These are phyloP conservation scores for Hypsopygia costalis DNA, from an alignment of 2,888 invertebrate genomes.

Conservation along the genomic window DNA sequence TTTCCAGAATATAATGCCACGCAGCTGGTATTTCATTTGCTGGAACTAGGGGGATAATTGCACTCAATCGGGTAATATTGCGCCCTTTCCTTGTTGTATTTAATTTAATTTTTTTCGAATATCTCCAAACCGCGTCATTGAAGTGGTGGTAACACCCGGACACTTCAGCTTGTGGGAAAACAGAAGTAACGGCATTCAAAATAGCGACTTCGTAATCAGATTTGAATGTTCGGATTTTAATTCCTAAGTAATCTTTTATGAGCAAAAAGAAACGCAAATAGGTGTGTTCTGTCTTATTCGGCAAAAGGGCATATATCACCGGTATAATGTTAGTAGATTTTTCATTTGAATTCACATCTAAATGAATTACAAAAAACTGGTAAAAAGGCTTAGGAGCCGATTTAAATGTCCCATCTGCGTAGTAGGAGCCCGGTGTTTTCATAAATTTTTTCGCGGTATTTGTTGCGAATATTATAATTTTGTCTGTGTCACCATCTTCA, in stretches of 20 bases:
- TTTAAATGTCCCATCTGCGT: constrained; percentile 9
- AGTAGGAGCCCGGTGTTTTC: constrained; percentile 6
- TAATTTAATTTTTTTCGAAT: too few relatives aligned
- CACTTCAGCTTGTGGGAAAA: too few relatives aligned
- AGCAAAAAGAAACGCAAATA: constrained; percentile 4
- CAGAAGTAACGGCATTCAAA: too few relatives aligned
- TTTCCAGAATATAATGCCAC: too few relatives aligned
- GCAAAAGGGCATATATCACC: constrained; percentile 5
- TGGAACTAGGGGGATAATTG: too few relatives aligned
- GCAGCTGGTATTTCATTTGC: too few relatives aligned
- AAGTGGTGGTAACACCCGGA: too few relatives aligned
- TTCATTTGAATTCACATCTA: constrained; percentile 8
- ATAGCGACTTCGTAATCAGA: too few relatives aligned
- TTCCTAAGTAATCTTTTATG: constrained; percentile 4
- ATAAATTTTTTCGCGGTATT: constrained; percentile 4
- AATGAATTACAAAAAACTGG: constrained; percentile 5
- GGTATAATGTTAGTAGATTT: constrained; percentile 5
- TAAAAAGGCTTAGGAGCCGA: constrained; percentile 6
- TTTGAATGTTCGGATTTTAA: too few relatives aligned
- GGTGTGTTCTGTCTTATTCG: constrained; percentile 7
- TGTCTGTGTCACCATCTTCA: constrained; percentile 2
- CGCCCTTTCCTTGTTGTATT: too few relatives aligned
- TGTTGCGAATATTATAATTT: constrained; percentile 8
- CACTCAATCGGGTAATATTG: too few relatives aligned
- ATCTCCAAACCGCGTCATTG: too few relatives aligned